These are phyloP conservation scores for Crocidura indochinensis DNA, from an alignment of 2,797 vertebrate species.

Conservation along the genomic window DNA sequence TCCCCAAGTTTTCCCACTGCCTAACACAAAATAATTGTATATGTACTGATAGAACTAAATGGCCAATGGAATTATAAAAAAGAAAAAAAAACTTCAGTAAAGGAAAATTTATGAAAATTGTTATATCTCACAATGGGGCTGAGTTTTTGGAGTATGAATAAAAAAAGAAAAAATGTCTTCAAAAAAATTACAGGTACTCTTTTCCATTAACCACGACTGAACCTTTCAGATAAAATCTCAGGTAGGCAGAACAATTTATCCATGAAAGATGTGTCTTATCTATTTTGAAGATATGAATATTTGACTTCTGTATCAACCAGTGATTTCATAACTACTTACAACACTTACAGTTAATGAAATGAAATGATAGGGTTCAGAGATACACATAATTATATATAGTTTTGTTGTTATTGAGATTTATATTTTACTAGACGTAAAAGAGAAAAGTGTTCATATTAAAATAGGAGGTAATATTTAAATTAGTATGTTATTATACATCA, in stretches of 20 bases:
- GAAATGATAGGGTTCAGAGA: background rate
- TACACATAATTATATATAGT: slow-evolving; percentile 32
- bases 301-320: slow-evolving; percentile 51
- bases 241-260: background rate
- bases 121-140: too few species aligned
- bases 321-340: slow-evolving; percentile 33
- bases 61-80: too few species aligned
- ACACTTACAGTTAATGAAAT: slow-evolving; percentile 25
- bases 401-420: slow-evolving; percentile 5
- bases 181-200: background rate
- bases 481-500: background rate
- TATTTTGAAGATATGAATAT: slow-evolving; percentile 21
- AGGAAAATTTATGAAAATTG: too few species aligned
- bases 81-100: too few species aligned
- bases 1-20: too few species aligned
- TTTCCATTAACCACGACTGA: slow-evolving; percentile 8
- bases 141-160: slow-evolving; percentile 39
- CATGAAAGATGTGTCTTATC: background rate
- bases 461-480: background rate
- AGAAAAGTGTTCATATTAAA: background rate
- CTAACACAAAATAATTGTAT: too few species aligned
- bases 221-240: background rate
- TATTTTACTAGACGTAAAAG: background rate
- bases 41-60: too few species aligned
- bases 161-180: slow-evolving; percentile 45